Conservation (phyloP, 2,888 invertebrate species). For the Dioctria rufipes region DNA sequence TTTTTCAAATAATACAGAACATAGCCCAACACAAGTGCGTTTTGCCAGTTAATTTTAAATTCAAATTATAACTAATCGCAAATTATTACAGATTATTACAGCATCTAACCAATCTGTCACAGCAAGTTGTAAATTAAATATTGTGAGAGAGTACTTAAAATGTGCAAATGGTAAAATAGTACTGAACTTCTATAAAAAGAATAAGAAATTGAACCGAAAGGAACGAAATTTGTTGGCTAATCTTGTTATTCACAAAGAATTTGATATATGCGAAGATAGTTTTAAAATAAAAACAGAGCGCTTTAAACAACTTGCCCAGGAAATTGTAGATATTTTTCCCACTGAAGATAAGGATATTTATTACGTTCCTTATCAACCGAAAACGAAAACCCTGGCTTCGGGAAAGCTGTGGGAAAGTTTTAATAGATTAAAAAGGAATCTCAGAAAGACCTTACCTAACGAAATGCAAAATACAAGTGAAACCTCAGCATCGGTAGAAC, state of each 20-base stretch:
- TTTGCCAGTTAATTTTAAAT: no score
- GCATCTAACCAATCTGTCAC: no score
- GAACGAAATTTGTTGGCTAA: not conserved
- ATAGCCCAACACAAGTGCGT: no score
- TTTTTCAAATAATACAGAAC: no score
- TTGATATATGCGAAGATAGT: not conserved
- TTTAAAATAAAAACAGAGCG: not conserved
- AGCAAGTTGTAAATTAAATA: no score
- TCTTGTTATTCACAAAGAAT: not conserved
- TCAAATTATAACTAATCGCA: no score
- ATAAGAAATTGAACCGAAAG: no score
- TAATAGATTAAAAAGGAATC: not conserved
- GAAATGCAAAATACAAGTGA: no score
- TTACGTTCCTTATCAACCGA: not conserved
- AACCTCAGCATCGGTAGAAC: not conserved
- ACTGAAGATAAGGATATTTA: not conserved
- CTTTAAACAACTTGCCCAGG: not conserved
- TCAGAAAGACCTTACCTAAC: not conserved
- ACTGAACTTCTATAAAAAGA: no score
- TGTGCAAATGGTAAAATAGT: no score
- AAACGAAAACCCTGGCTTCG: not conserved
- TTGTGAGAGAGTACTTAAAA: no score
- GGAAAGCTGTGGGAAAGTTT: not conserved
- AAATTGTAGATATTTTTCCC: not conserved
- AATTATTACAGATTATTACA: no score